A percentile compares a stretch with the other conserved stretches of the same genome.
Evolutionary conservation across 2,113 vertebrate genomes (phyloP).

Genomic region (Corythornis madagascariensis): DNA sequence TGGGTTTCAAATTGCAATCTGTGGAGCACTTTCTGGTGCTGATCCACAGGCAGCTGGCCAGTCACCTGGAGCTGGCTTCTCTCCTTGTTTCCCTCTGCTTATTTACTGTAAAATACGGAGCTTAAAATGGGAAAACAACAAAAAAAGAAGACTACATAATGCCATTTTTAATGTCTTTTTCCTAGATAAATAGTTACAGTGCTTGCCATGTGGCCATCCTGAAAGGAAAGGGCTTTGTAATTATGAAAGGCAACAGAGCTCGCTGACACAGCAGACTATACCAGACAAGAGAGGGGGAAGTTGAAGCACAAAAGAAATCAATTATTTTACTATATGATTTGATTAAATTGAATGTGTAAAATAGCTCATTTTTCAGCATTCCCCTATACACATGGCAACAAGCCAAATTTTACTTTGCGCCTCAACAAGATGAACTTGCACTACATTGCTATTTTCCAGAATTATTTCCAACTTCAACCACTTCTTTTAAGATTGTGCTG

Average conservation of each 20-base stretch:
- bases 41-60: slow-evolving; percentile 60
- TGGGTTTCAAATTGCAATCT: slow-evolving; percentile 55
- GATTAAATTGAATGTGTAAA: neutral
- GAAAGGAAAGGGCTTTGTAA: neutral
- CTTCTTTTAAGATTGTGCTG: neutral
- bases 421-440: neutral
- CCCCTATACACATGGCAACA: neutral
- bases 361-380: neutral
- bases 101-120: neutral
- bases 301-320: neutral
- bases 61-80: slow-evolving; percentile 59
- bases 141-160: neutral
- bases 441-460: neutral
- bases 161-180: slow-evolving; percentile 12
- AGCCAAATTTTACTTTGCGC: neutral
- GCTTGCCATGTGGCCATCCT: neutral
- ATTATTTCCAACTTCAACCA: neutral
- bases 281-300: neutral
- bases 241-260: neutral
- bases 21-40: slow-evolving; percentile 50
- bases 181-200: neutral
- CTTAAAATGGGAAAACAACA: neutral
- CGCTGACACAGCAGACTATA: neutral
- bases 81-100: neutral
- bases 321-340: neutral